Evolutionary conservation across 2,888 invertebrate genomes (phyloP).

Genomic region (Euplexia lucipara): DNA sequence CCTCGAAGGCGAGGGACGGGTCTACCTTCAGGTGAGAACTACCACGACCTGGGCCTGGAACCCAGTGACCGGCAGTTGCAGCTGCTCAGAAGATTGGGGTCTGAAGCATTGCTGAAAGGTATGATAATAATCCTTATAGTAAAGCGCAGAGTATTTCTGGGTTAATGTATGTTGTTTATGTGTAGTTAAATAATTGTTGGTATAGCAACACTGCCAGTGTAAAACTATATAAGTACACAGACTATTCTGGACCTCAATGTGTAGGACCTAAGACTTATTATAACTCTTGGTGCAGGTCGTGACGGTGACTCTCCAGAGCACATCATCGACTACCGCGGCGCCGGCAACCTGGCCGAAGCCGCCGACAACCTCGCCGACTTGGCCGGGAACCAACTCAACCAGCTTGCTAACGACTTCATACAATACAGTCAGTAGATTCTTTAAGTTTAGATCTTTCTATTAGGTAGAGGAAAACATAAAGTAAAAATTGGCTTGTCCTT

Average conservation of each 20-base stretch:
- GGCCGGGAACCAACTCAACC: slow-evolving; percentile 73
- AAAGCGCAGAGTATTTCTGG: too few species aligned
- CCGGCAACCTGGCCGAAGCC: slow-evolving; percentile 72
- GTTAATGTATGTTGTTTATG: too few species aligned
- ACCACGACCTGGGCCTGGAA: slow-evolving; percentile 85
- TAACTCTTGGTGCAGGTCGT: slow-evolving; percentile 74
- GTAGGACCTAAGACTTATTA: too few species aligned
- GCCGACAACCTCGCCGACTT: slow-evolving; percentile 75
- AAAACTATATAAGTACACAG: too few species aligned
- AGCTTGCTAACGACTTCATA: slow-evolving; percentile 74
- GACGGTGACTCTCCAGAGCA: slow-evolving; percentile 84
- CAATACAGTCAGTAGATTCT: slow-evolving; percentile 75
- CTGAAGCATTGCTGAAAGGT: slow-evolving; percentile 85
- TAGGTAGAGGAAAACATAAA: too few species aligned
- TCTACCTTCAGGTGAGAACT: slow-evolving; percentile 87
- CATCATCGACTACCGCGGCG: slow-evolving; percentile 83
- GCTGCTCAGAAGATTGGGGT: slow-evolving; percentile 82
- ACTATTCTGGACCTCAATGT: too few species aligned
- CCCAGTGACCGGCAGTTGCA: slow-evolving; percentile 83
- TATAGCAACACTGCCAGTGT: too few species aligned
- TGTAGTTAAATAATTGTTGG: too few species aligned
- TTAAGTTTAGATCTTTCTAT: too few species aligned
- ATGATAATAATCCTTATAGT: slow-evolving; percentile 1
- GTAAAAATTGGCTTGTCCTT: too few species aligned
- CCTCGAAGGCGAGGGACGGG: slow-evolving; percentile 80